Evolutionary conservation across 92 coral and sea anemone genomes (phyloP).

Genomic region (Virgularia gustaviana): DNA sequence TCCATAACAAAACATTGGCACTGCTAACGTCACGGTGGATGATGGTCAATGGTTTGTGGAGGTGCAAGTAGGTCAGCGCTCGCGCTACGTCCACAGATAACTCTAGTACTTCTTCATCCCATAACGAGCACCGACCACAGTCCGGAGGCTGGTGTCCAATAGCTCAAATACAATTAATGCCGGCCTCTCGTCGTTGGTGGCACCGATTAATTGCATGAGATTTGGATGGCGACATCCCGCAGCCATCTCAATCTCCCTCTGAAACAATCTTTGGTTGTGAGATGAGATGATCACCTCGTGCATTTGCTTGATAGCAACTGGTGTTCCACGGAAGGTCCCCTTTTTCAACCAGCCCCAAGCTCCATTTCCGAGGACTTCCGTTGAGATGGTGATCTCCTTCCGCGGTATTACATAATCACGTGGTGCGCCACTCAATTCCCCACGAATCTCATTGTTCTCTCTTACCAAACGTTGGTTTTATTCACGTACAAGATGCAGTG

Average conservation of each 20-base stretch:
- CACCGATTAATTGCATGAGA: conserved; percentile 7
- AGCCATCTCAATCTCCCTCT: background rate
- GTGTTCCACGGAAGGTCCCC: background rate
- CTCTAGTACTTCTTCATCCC: no score
- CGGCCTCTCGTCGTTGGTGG: no score
- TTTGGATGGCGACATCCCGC: conserved; percentile 4
- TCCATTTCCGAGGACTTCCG: background rate
- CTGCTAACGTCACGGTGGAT: conserved; percentile 91
- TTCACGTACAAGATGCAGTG: conserved; percentile 61
- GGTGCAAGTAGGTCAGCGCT: no score
- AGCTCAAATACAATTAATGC: no score
- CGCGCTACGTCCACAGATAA: no score
- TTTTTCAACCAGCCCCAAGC: background rate
- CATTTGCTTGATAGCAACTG: background rate
- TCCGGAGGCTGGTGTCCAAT: no score
- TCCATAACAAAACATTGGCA: conserved; percentile 95
- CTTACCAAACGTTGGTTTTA: background rate
- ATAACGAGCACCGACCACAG: no score
- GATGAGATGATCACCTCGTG: background rate
- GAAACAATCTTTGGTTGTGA: background rate
- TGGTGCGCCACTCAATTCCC: conserved; percentile 31
- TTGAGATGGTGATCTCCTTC: conserved; percentile 58
- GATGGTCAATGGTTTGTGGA: conserved; percentile 67
- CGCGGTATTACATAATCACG: conserved; percentile 89
- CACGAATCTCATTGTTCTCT: conserved; percentile 13